A percentile compares a stretch with the other conserved stretches of the same genome.
Conservation (phyloP, 2,797 vertebrate genomes). For the Spinus pinus region DNA sequence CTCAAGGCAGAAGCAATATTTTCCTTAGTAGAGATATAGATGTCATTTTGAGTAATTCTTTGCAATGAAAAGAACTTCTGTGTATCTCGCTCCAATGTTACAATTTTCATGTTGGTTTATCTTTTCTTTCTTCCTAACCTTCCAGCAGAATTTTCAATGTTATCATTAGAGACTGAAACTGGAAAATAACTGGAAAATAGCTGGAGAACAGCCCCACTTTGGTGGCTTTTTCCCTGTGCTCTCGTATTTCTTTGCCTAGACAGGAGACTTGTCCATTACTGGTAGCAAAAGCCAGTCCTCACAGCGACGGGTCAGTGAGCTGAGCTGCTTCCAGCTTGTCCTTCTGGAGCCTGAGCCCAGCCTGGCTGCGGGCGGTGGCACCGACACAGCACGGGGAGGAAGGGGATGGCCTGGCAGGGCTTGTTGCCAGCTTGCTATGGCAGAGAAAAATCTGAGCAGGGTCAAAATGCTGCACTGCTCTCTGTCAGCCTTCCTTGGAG, state of each 20-base stretch:
- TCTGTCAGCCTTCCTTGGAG: not conserved
- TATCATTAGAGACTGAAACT: not conserved
- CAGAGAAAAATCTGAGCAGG: not conserved
- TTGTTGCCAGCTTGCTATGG: not conserved
- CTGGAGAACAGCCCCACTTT: not conserved
- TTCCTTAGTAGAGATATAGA: not conserved
- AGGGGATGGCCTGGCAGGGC: fast-evolving
- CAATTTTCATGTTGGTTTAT: not conserved
- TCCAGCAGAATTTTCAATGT: not conserved
- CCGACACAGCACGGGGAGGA: fast-evolving
- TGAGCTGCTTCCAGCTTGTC: not conserved
- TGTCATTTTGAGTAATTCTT: not conserved
- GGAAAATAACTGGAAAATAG: not conserved
- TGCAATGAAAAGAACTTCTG: not conserved
- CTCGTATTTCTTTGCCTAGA: not conserved
- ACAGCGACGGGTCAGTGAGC: not conserved
- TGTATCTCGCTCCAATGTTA: fast-evolving
- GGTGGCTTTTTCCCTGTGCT: not conserved
- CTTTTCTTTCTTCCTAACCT: not conserved
- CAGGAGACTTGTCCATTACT: not conserved
- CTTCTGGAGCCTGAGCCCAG: not conserved
- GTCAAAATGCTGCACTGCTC: not conserved
- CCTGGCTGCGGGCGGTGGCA: fast-evolving
- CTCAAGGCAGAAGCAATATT: not conserved
- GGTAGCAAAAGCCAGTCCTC: not conserved